Conservation (phyloP, 2,113 vertebrate genomes). For the Rhinichthys klamathensis region DNA sequence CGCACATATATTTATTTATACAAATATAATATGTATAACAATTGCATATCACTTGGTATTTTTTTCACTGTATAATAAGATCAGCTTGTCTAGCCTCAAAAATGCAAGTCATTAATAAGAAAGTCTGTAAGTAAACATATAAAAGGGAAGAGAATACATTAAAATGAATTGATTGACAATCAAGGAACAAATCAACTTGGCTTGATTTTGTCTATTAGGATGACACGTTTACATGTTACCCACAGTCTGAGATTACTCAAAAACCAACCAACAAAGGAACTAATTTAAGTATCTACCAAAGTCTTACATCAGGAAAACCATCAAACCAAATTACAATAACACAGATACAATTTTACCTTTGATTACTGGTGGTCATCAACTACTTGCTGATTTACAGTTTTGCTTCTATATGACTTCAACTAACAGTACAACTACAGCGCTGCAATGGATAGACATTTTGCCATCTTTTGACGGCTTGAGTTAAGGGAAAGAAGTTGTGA, state of each 20-base stretch:
- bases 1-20: constrained; percentile 82
- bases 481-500: not conserved
- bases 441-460: not conserved
- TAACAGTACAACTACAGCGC: constrained; percentile 10
- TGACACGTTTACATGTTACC: constrained; percentile 39
- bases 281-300: constrained; percentile 30
- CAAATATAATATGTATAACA: constrained; percentile 86
- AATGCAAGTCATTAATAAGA: constrained; percentile 74
- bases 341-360: constrained; percentile 33
- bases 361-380: constrained; percentile 32
- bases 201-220: constrained; percentile 35
- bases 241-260: constrained; percentile 27
- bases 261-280: constrained; percentile 35
- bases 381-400: constrained; percentile 42
- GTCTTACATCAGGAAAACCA: constrained; percentile 41
- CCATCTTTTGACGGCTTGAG: not conserved
- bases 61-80: constrained; percentile 67
- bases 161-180: constrained; percentile 46
- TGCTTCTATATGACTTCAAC: constrained; percentile 35
- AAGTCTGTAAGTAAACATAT: constrained; percentile 69
- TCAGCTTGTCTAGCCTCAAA: constrained; percentile 72
- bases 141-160: constrained; percentile 65
- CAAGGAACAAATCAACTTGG: constrained; percentile 50
- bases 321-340: constrained; percentile 41
- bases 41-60: constrained; percentile 80